Conservation (phyloP, 2,113 vertebrate genomes). For the Condylura cristata region DNA sequence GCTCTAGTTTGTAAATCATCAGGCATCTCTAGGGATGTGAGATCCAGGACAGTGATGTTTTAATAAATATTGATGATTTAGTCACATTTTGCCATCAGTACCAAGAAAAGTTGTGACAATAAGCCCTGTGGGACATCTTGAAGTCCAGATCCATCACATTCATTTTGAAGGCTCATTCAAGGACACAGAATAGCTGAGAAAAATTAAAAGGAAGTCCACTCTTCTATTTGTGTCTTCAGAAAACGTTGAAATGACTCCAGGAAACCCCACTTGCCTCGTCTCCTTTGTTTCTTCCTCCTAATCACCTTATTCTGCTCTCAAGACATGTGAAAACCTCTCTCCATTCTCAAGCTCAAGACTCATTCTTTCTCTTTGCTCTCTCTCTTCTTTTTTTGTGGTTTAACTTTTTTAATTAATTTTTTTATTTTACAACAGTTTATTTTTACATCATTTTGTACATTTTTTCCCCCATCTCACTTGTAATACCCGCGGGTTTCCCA, state of each 20-base stretch:
- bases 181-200: not conserved
- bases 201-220: not conserved
- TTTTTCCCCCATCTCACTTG: no score
- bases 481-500: no score
- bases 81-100: not conserved
- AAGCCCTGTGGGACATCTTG: not conserved
- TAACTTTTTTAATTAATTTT: no score
- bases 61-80: constrained; percentile 4
- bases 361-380: not conserved
- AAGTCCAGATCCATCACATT: not conserved
- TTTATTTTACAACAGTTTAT: no score
- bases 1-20: not conserved
- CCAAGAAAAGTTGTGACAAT: not conserved
- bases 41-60: not conserved
- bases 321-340: not conserved
- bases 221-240: not conserved
- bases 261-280: not conserved
- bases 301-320: not conserved
- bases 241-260: not conserved
- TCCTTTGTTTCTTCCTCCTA: not conserved
- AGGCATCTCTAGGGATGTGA: not conserved
- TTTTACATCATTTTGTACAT: no score
- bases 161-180: not conserved
- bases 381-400: not conserved
- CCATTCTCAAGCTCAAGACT: not conserved